Conservation (phyloP, 92 coral and sea anemone genomes). For the Meandrina meandrites region DNA sequence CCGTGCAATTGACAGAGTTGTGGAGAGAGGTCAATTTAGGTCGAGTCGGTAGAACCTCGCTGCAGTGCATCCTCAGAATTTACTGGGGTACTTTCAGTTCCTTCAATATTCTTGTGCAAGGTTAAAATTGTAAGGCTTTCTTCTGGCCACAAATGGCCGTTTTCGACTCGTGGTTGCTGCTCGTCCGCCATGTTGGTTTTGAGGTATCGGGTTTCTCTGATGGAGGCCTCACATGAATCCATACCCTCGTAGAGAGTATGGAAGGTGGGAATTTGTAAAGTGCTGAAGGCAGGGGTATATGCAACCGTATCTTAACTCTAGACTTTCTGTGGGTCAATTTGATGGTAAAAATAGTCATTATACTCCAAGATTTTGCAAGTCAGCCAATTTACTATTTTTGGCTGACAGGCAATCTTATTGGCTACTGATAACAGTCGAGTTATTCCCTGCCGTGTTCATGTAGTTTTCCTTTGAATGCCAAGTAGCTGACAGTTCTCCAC, state of each 20-base stretch:
- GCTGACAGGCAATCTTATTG: not conserved
- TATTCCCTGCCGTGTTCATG: no score
- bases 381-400: not conserved
- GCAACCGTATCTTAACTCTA: no score
- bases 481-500: not conserved
- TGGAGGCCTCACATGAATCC: no score
- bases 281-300: no score
- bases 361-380: not conserved
- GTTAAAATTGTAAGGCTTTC: not conserved
- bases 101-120: not conserved
- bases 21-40: not conserved
- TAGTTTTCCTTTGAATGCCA: not conserved
- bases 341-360: no score
- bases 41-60: not conserved
- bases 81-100: not conserved
- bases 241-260: no score
- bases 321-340: not conserved
- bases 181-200: not conserved
- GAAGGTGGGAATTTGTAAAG: not conserved
- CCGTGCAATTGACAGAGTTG: not conserved
- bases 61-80: not conserved
- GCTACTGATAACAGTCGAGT: not conserved
- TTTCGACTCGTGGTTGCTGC: not conserved
- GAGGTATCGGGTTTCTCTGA: not conserved
- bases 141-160: not conserved